phyloP scores from a whole-genome alignment of 2,888 invertebrate genomes.

The Macaria liturata region DNA sequence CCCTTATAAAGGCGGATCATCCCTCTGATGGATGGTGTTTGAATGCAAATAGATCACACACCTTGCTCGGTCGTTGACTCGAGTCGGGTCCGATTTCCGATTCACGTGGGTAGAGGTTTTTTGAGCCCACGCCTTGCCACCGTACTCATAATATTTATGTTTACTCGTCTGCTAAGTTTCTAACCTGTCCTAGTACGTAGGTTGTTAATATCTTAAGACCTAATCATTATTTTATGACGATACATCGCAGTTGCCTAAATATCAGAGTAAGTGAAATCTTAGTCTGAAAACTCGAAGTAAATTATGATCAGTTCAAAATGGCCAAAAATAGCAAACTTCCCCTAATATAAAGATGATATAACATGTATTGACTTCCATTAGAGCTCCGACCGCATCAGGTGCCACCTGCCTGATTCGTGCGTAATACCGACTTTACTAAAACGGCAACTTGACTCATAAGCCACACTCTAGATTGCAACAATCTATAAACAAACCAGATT shows the following conservation, averaged over 20 bases:
- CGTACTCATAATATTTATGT: conserved; percentile 34
- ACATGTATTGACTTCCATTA: no score
- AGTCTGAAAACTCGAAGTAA: not conserved
- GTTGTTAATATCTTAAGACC: no score
- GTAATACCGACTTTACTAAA: conserved; percentile 35
- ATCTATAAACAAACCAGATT: conserved; percentile 38
- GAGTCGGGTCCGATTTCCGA: conserved; percentile 32
- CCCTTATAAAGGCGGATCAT: conserved; percentile 23
- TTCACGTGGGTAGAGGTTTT: conserved; percentile 43
- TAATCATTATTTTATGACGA: not conserved
- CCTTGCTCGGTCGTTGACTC: conserved; percentile 48
- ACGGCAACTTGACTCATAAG: conserved; percentile 47
- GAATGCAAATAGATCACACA: conserved; percentile 41
- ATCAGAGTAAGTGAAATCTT: not conserved
- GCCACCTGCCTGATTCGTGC: conserved; percentile 33
- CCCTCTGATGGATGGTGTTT: conserved; percentile 41
- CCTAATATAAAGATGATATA: no score
- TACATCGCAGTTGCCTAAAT: not conserved
- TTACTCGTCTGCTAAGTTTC: conserved; percentile 22
- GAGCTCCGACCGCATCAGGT: conserved; percentile 29
- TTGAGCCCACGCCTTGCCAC: conserved; percentile 43
- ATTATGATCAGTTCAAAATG: not conserved
- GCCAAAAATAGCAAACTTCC: not conserved
- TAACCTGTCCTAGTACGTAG: not conserved
- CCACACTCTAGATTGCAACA: conserved; percentile 36